A percentile compares a stretch with the other conserved stretches of the same genome.
Evolutionary conservation across 2,888 invertebrate genomes (phyloP).

Genomic region (Drosophila mayaguana): DNA sequence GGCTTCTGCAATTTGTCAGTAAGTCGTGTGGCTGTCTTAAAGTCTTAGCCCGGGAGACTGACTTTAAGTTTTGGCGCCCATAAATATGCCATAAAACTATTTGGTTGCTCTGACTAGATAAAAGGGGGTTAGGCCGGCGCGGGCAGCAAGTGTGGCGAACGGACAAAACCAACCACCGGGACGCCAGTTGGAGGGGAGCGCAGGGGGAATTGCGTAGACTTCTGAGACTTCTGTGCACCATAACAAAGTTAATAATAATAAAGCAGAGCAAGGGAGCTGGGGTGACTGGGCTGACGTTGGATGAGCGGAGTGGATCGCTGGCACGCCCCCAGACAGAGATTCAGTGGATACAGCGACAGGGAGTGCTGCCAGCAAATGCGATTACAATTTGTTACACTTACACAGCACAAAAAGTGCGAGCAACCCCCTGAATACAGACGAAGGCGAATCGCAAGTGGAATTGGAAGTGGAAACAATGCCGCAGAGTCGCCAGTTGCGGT

Average conservation of each 20-base stretch:
- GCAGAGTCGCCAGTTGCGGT: slow-evolving; percentile 71
- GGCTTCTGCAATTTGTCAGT: slow-evolving; percentile 67
- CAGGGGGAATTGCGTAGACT: slow-evolving; percentile 41
- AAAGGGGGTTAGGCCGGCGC: slow-evolving; percentile 50
- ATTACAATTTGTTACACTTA: slow-evolving; percentile 79
- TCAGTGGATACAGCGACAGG: slow-evolving; percentile 40
- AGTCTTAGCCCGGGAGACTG: slow-evolving; percentile 65
- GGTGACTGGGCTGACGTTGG: slow-evolving; percentile 10
- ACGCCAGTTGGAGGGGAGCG: neutral
- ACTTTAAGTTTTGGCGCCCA: slow-evolving; percentile 74
- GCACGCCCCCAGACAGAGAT: slow-evolving; percentile 50
- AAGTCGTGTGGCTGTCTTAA: slow-evolving; percentile 61
- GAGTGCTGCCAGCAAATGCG: slow-evolving; percentile 67
- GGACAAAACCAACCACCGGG: slow-evolving; percentile 35
- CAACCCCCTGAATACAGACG: slow-evolving; percentile 29
- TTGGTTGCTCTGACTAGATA: slow-evolving; percentile 68
- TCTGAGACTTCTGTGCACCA: slow-evolving; percentile 64
- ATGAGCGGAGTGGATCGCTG: slow-evolving; percentile 13
- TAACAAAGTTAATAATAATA: slow-evolving; percentile 78
- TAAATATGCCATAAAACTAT: slow-evolving; percentile 78
- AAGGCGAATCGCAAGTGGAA: neutral
- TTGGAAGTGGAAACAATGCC: slow-evolving; percentile 51
- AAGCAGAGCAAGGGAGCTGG: slow-evolving; percentile 45
- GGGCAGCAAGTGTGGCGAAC: slow-evolving; percentile 67
- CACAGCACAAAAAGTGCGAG: slow-evolving; percentile 71